Percentiles rank a stretch among this genome's conserved stretches.
Conservation (phyloP, 1,140 invertebrate species). For the Zaprionus kolodkinae region DNA sequence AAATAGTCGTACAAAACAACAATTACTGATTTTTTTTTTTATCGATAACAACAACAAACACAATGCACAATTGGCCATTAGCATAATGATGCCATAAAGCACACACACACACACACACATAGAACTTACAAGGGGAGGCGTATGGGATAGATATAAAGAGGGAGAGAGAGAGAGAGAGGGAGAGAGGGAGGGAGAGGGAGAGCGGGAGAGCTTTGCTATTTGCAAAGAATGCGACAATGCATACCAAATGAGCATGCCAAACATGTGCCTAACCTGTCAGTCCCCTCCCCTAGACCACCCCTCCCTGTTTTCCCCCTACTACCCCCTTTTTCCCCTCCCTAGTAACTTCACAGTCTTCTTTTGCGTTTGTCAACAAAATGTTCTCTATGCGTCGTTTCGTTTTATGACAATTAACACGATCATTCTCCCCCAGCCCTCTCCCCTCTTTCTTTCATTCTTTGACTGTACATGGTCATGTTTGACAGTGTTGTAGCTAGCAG, state of each 20-base stretch:
- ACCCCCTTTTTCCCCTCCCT: no score
- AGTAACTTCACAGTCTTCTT: neutral
- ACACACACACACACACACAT: neutral
- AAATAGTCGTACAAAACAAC: conserved; percentile 5
- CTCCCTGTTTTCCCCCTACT: neutral
- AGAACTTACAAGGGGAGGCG: neutral
- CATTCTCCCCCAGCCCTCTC: neutral
- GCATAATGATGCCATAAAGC: conserved; percentile 79
- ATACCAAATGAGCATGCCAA: conserved; percentile 55
- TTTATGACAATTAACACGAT: conserved; percentile 76
- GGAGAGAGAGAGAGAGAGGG: neutral
- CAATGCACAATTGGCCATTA: conserved; percentile 78
- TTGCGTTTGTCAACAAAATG: conserved; percentile 6
- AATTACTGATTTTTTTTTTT: conserved; percentile 15
- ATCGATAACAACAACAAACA: conserved; percentile 5
- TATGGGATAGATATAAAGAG: neutral
- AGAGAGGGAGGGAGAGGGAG: neutral
- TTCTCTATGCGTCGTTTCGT: conserved; percentile 70
- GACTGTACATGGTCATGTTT: neutral
- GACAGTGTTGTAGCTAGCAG: neutral
- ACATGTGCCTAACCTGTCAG: conserved; percentile 30
- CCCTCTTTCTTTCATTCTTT: neutral
- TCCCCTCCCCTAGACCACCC: neutral
- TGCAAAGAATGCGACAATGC: conserved; percentile 63
- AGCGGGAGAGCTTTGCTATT: conserved; percentile 17